Evolutionary conservation across 2,797 vertebrate species (phyloP).

Genomic region (Poeciliopsis gracilis): DNA sequence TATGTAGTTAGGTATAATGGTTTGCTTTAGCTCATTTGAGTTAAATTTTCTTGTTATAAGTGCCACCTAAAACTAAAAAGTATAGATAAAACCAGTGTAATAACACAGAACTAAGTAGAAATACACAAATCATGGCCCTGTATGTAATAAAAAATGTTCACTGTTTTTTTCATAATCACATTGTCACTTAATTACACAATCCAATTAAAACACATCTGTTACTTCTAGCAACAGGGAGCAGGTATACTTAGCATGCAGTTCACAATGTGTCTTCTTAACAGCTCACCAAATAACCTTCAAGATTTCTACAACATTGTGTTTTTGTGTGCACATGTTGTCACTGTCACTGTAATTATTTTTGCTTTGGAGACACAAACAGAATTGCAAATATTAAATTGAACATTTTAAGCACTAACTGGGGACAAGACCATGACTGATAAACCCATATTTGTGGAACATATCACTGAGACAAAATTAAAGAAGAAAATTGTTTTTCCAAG

Average conservation of each 20-base stretch:
- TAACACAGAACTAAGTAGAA: neutral
- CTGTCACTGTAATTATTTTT: slow-evolving; percentile 39
- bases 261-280: slow-evolving; percentile 34
- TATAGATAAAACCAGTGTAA: neutral
- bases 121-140: neutral
- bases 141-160: slow-evolving; percentile 35
- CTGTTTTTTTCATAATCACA: slow-evolving; percentile 28
- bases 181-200: slow-evolving; percentile 39
- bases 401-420: slow-evolving; percentile 14
- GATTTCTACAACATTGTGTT: slow-evolving; percentile 12
- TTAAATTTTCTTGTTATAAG: neutral
- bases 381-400: slow-evolving; percentile 26
- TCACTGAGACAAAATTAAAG: neutral
- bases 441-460: neutral
- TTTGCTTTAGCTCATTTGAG: neutral
- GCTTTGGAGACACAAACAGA: slow-evolving; percentile 37
- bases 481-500: neutral
- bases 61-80: neutral
- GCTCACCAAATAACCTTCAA: slow-evolving; percentile 39
- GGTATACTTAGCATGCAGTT: slow-evolving; percentile 40
- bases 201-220: slow-evolving; percentile 45
- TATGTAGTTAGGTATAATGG: neutral
- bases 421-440: neutral
- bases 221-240: slow-evolving; percentile 29
- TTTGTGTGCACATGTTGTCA: slow-evolving; percentile 7